Percentiles rank a stretch among this genome's conserved stretches.
These are phyloP conservation scores for Crocodylus rhombifer DNA, from an alignment of 2,797 vertebrate genomes.

Conservation along the genomic window DNA sequence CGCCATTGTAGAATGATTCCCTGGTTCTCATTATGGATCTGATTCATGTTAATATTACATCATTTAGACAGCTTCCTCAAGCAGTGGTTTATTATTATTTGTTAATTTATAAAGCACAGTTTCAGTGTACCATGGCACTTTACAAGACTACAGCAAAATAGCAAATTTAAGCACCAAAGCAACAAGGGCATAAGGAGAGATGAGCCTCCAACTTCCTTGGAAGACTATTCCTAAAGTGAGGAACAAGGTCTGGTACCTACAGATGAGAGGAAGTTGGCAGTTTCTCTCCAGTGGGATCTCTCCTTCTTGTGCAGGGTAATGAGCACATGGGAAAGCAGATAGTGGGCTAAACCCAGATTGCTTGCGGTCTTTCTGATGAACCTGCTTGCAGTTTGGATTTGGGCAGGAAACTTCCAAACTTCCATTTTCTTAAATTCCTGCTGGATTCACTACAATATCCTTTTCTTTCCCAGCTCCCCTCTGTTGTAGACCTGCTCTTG, in stretches of 20 bases:
- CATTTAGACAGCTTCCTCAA: slow-evolving; percentile 67
- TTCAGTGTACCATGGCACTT: slow-evolving; percentile 18
- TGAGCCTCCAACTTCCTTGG: slow-evolving; percentile 32
- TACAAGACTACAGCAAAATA: slow-evolving; percentile 34
- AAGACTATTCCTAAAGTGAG: background rate
- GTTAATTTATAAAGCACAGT: slow-evolving; percentile 68
- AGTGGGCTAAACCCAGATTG: background rate
- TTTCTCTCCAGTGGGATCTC: slow-evolving; percentile 23
- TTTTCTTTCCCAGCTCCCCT: background rate
- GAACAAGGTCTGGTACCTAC: background rate
- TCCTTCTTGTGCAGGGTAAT: background rate
- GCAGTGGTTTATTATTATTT: slow-evolving; percentile 71
- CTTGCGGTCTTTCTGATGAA: background rate
- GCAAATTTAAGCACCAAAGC: slow-evolving; percentile 50
- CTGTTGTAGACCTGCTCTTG: background rate
- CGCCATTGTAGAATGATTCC: slow-evolving; percentile 58
- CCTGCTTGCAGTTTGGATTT: background rate
- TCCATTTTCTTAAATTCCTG: background rate
- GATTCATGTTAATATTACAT: slow-evolving; percentile 72
- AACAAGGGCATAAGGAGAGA: slow-evolving; percentile 4
- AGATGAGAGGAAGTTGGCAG: slow-evolving; percentile 20
- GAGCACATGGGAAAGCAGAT: background rate
- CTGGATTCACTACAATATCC: background rate
- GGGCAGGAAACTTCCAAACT: background rate
- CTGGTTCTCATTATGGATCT: slow-evolving; percentile 62